Percentiles rank a stretch among this genome's conserved stretches.
phyloP scores from a whole-genome alignment of 2,113 vertebrate species.

The Spermophilus dauricus region DNA sequence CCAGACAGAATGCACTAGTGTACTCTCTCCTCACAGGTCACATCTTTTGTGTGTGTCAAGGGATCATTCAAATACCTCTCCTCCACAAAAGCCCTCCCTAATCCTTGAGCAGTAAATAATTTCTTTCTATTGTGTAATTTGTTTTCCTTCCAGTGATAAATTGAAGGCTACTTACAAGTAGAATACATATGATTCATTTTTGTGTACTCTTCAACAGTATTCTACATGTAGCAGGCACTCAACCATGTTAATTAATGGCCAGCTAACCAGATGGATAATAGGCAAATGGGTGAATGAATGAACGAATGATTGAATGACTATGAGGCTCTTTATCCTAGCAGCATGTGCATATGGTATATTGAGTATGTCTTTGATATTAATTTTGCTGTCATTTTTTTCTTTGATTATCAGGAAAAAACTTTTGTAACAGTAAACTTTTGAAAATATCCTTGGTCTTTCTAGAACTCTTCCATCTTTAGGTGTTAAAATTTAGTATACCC shows the following conservation, averaged over 20 bases:
- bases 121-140: constrained; percentile 37
- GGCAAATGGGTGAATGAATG: background rate
- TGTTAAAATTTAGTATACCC: constrained; percentile 54
- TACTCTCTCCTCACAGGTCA: background rate
- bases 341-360: background rate
- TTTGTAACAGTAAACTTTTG: constrained; percentile 42
- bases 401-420: constrained; percentile 21
- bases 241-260: constrained; percentile 20
- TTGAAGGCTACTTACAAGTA: background rate
- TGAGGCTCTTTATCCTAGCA: background rate
- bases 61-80: background rate
- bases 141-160: constrained; percentile 35
- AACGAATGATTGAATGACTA: background rate
- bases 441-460: constrained; percentile 49
- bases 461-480: constrained; percentile 35
- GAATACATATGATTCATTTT: constrained; percentile 5
- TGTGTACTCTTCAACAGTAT: background rate
- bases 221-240: background rate
- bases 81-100: background rate
- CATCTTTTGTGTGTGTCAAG: background rate
- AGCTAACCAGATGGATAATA: background rate
- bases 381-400: constrained; percentile 45
- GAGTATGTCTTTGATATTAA: background rate
- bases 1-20: background rate
- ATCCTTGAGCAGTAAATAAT: constrained; percentile 39